Evolutionary conservation across 2,888 invertebrate species (phyloP).

Genomic region (Dilophus febrilis): DNA sequence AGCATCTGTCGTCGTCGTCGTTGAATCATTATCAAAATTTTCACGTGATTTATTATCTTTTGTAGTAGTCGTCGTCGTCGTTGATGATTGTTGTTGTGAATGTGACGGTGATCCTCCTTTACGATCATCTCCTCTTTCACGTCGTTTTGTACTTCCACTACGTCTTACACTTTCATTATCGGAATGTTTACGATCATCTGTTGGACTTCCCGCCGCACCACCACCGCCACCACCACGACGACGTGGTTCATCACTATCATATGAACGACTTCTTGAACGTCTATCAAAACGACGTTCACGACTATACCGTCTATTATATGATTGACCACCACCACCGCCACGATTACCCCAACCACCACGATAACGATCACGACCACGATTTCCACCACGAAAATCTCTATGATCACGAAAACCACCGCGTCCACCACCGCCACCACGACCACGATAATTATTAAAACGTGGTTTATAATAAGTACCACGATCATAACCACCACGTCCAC

Average conservation of each 20-base stretch:
- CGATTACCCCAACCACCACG: conserved; percentile 22
- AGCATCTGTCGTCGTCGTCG: conserved; percentile 18
- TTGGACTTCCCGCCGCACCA: conserved; percentile 31
- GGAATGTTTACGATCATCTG: conserved; percentile 32
- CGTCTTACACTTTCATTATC: neutral
- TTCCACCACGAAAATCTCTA: conserved; percentile 23
- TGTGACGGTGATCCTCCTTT: neutral
- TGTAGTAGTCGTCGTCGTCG: neutral
- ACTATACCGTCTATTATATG: conserved; percentile 22
- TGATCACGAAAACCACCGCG: conserved; percentile 24
- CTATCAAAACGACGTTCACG: conserved; percentile 45
- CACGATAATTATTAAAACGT: conserved; percentile 41
- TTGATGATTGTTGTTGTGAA: neutral
- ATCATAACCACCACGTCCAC: conserved; percentile 14
- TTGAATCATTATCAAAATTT: conserved; percentile 11
- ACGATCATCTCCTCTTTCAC: neutral
- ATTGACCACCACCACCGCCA: conserved; percentile 33
- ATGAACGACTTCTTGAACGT: conserved; percentile 23
- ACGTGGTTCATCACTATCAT: conserved; percentile 36
- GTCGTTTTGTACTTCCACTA: neutral
- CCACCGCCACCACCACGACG: too few species aligned
- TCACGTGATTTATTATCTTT: conserved; percentile 1
- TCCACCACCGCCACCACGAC: conserved; percentile 34
- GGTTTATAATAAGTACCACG: conserved; percentile 44
- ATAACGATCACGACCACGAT: conserved; percentile 18